Conservation (phyloP, 2,113 vertebrate genomes). For the Glaucomys volans region DNA sequence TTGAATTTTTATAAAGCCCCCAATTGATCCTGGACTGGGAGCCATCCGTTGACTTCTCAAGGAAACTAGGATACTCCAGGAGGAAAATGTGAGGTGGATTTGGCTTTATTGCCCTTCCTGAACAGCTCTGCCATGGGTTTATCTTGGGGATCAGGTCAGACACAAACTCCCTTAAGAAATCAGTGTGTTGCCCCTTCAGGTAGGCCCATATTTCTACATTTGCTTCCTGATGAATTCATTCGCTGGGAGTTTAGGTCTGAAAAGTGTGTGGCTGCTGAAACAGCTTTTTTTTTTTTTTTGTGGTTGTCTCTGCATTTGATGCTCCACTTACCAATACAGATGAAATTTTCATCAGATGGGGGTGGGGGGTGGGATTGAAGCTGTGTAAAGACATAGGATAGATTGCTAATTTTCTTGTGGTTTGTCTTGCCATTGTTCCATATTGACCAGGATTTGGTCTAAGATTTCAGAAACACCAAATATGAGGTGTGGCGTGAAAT, state of each 20-base stretch:
- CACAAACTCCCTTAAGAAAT: not conserved
- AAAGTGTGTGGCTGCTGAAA: conserved; percentile 20
- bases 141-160: not conserved
- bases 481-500: conserved; percentile 44
- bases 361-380: not conserved
- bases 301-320: not conserved
- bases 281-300: not conserved
- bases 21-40: not conserved
- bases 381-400: not conserved
- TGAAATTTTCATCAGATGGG: conserved; percentile 29
- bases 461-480: not conserved
- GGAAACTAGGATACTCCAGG: not conserved
- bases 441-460: conserved; percentile 40
- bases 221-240: not conserved
- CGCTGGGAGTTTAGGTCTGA: not conserved
- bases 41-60: not conserved
- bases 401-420: conserved; percentile 68
- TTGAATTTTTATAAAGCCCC: conserved; percentile 26
- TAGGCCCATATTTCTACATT: not conserved
- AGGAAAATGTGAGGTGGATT: not conserved
- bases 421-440: conserved; percentile 55
- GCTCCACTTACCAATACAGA: not conserved
- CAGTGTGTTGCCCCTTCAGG: not conserved
- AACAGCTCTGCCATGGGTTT: conserved; percentile 11
- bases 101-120: not conserved